Conservation (phyloP, 2,113 vertebrate species). For the Illadopsis cleaveri region DNA sequence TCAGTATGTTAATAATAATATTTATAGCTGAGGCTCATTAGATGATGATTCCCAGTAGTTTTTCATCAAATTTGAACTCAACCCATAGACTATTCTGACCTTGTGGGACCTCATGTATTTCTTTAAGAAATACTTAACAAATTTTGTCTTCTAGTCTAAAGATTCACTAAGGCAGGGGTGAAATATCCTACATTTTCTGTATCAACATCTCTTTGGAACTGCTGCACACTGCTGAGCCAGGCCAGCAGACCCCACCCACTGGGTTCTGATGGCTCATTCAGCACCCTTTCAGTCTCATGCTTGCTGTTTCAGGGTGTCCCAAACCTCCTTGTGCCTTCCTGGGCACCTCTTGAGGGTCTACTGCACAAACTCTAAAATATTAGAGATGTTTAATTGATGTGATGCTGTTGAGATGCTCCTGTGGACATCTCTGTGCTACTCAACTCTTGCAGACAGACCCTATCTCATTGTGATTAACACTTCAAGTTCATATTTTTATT, state of each 20-base stretch:
- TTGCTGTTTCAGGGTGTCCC: neutral
- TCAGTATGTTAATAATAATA: slow-evolving; percentile 45
- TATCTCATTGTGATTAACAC: rapidly evolving
- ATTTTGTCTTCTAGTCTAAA: neutral
- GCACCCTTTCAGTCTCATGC: neutral
- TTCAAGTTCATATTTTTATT: neutral
- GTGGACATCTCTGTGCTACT: neutral
- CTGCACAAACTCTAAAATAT: neutral
- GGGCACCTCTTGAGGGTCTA: neutral
- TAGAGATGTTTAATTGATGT: rapidly evolving
- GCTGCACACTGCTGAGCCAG: neutral
- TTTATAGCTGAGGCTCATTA: slow-evolving; percentile 16
- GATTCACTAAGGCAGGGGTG: neutral
- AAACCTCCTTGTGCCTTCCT: neutral
- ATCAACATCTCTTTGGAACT: neutral
- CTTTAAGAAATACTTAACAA: neutral
- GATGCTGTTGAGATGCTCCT: neutral
- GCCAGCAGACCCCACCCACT: rapidly evolving
- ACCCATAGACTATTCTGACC: neutral
- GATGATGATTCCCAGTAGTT: slow-evolving; percentile 21
- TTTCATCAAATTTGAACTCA: neutral
- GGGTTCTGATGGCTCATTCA: neutral
- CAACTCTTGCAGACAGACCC: neutral
- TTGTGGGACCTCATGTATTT: neutral
- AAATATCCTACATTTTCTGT: neutral